These are phyloP conservation scores for Drosophila neocordata DNA, from an alignment of 1,140 invertebrate genomes.

Conservation along the genomic window DNA sequence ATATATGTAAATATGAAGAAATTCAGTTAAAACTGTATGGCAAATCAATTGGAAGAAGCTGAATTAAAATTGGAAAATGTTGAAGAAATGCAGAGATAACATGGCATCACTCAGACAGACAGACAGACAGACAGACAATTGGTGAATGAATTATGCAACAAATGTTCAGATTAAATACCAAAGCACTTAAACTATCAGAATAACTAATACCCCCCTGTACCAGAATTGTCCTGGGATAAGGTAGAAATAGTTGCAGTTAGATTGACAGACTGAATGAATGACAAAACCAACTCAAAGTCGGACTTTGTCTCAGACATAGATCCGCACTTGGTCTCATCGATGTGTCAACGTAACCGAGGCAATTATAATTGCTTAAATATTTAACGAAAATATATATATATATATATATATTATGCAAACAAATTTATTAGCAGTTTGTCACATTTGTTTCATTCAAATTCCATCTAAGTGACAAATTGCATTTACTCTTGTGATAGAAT, in stretches of 20 bases:
- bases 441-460: not conserved
- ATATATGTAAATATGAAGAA: not conserved
- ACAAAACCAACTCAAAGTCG: slow-evolving; percentile 17
- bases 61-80: not conserved
- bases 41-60: slow-evolving; percentile 47
- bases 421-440: not conserved
- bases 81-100: slow-evolving; percentile 12
- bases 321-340: slow-evolving; percentile 19
- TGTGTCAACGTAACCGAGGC: slow-evolving; percentile 33
- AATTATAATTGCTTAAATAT: slow-evolving; percentile 72
- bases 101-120: slow-evolving; percentile 51
- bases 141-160: slow-evolving; percentile 73
- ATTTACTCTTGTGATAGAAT: too few species aligned
- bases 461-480: too few species aligned
- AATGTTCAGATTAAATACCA: slow-evolving; percentile 77
- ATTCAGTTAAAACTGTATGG: not conserved
- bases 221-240: not conserved
- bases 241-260: not conserved
- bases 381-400: slow-evolving; percentile 35
- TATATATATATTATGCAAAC: not conserved
- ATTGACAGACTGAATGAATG: slow-evolving; percentile 24
- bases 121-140: slow-evolving; percentile 57
- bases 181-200: slow-evolving; percentile 73
- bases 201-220: slow-evolving; percentile 47
- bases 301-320: not conserved